These are phyloP conservation scores for Lochmaea capreae DNA, from an alignment of 2,888 invertebrate species.

Conservation along the genomic window DNA sequence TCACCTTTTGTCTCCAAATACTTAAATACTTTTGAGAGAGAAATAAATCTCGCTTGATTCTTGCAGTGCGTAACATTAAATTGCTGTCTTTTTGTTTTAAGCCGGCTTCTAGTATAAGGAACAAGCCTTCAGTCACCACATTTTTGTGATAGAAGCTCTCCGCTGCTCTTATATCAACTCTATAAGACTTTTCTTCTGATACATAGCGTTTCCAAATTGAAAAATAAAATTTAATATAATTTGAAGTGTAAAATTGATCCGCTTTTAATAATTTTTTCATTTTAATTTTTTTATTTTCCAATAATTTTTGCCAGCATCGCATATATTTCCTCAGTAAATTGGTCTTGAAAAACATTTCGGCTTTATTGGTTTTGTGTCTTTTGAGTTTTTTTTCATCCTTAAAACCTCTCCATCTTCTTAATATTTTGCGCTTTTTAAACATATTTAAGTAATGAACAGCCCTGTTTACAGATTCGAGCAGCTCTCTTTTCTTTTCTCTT, in stretches of 20 bases:
- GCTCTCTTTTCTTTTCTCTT: constrained; percentile 6
- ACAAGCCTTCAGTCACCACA: constrained; percentile 49
- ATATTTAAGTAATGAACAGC: constrained; percentile 12
- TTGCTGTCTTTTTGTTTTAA: constrained; percentile 45
- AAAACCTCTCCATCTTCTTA: constrained; percentile 42
- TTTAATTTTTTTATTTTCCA: neutral
- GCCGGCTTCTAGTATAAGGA: constrained; percentile 50
- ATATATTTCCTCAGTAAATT: neutral
- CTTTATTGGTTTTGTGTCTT: constrained; percentile 28
- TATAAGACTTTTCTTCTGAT: constrained; percentile 2
- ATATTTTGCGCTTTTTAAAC: constrained; percentile 28
- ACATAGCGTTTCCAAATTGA: neutral
- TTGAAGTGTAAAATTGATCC: neutral
- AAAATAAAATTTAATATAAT: neutral
- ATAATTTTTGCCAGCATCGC: neutral
- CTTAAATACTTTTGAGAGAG: constrained; percentile 54
- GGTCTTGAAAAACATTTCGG: neutral
- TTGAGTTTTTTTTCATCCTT: constrained; percentile 31
- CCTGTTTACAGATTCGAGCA: constrained; percentile 8
- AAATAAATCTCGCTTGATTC: constrained; percentile 45
- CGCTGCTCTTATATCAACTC: constrained; percentile 47
- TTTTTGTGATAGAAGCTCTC: constrained; percentile 49
- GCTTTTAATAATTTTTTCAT: neutral
- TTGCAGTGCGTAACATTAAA: constrained; percentile 40
- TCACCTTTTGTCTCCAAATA: constrained; percentile 54